Conservation (phyloP, 2,113 vertebrate genomes). For the Vulpes lagopus region DNA sequence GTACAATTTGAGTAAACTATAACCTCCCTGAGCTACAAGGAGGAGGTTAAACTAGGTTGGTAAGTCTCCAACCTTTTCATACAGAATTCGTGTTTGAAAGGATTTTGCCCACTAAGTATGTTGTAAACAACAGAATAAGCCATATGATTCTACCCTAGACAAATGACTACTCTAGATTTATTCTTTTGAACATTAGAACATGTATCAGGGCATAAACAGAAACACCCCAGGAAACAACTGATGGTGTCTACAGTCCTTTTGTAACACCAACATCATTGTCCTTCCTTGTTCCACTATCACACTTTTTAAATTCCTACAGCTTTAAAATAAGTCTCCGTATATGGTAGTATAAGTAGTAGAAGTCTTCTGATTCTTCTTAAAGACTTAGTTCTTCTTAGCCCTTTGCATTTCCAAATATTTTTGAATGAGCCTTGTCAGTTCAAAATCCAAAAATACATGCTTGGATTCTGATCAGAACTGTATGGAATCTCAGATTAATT, state of each 20-base stretch:
- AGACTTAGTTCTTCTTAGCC: background rate
- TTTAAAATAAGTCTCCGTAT: background rate
- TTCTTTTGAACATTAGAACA: background rate
- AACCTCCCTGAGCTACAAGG: background rate
- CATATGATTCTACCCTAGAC: background rate
- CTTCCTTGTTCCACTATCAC: background rate
- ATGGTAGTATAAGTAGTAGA: background rate
- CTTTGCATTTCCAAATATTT: constrained; percentile 7
- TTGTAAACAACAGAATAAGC: background rate
- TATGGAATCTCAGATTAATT: background rate
- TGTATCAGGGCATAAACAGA: background rate
- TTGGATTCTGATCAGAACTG: background rate
- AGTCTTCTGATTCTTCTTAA: background rate
- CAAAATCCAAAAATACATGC: background rate
- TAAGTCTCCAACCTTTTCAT: background rate
- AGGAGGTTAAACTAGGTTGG: background rate
- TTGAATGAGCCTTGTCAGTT: background rate
- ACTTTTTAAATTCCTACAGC: background rate
- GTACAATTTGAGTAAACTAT: background rate
- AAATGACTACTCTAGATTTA: background rate
- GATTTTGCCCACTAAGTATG: background rate
- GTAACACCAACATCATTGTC: background rate
- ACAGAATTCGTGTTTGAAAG: background rate
- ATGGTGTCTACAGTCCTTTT: background rate
- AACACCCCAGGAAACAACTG: background rate